Evolutionary conservation across 1,140 invertebrate species (phyloP).

Genomic region (Drosophila rufa): DNA sequence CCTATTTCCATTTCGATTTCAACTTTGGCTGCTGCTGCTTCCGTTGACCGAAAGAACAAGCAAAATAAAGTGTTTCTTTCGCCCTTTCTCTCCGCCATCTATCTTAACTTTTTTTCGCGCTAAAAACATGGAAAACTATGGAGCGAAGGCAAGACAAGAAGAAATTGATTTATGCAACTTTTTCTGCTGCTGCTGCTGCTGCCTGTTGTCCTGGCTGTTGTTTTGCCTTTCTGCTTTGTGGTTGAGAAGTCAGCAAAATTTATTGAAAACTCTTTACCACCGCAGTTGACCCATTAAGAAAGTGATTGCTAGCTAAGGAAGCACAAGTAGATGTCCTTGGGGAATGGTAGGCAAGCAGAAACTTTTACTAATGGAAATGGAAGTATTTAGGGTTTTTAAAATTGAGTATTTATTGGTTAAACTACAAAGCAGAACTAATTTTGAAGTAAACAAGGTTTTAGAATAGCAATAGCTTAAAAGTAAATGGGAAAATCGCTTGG

Average conservation of each 20-base stretch:
- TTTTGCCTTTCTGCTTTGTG: constrained; percentile 26
- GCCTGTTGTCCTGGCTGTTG: constrained; percentile 2
- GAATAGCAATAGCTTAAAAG: not conserved
- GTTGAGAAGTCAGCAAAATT: constrained; percentile 61
- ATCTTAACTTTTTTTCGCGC: constrained; percentile 45
- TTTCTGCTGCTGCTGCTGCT: constrained; percentile 16
- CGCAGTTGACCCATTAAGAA: constrained; percentile 72
- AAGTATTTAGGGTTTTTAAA: constrained; percentile 63
- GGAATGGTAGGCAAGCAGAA: constrained; percentile 4
- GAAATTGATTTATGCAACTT: constrained; percentile 78
- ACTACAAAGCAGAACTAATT: not conserved
- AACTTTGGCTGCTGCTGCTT: constrained; percentile 46
- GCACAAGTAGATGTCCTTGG: not conserved
- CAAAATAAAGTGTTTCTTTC: constrained; percentile 61
- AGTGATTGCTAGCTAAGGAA: constrained; percentile 20
- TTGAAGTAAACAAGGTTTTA: not conserved
- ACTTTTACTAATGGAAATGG: constrained; percentile 62
- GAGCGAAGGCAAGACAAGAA: not conserved
- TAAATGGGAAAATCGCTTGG: not conserved
- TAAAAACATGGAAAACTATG: constrained; percentile 39
- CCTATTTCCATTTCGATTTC: constrained; percentile 62
- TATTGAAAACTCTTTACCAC: constrained; percentile 59
- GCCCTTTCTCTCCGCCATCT: constrained; percentile 5
- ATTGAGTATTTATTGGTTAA: constrained; percentile 30
- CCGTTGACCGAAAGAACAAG: constrained; percentile 57